Conservation (phyloP, 2,888 invertebrate species). For the Strigamia crassipes region DNA sequence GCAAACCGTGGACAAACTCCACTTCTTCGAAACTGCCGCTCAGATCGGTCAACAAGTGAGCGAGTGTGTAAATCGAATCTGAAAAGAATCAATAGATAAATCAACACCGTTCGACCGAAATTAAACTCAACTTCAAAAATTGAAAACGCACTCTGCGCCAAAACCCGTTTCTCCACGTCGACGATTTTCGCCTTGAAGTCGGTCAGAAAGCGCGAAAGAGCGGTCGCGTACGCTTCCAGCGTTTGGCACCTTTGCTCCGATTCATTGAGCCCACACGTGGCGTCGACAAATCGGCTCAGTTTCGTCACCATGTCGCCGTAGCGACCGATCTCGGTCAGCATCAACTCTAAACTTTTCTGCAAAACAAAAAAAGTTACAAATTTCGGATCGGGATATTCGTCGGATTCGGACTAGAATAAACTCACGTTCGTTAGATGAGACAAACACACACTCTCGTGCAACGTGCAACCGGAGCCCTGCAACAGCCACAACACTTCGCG, state of each 20-base stretch:
- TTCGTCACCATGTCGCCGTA: constrained; percentile 17
- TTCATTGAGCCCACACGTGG: not conserved
- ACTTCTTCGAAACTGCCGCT: not conserved
- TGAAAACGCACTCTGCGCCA: not conserved
- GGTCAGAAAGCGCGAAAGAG: not conserved
- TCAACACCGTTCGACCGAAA: too few relatives aligned
- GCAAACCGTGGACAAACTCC: not conserved
- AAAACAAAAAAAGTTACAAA: too few relatives aligned
- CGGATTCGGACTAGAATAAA: not conserved
- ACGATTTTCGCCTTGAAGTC: not conserved
- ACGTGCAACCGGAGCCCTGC: not conserved
- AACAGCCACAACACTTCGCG: constrained; percentile 18
- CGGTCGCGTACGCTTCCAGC: constrained; percentile 24
- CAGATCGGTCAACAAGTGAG: not conserved
- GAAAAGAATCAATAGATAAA: too few relatives aligned
- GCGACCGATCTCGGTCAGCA: not conserved
- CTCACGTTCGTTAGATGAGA: not conserved
- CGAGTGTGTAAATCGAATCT: not conserved
- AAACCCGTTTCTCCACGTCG: not conserved
- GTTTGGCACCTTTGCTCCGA: not conserved
- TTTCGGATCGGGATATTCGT: too few relatives aligned
- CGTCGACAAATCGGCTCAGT: not conserved
- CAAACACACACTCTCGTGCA: not conserved
- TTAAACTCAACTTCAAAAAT: too few relatives aligned
- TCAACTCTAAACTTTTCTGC: not conserved